Percentiles rank a stretch among this genome's conserved stretches.
Conservation (phyloP, 2,888 invertebrate species). For the Agriopis marginaria region DNA sequence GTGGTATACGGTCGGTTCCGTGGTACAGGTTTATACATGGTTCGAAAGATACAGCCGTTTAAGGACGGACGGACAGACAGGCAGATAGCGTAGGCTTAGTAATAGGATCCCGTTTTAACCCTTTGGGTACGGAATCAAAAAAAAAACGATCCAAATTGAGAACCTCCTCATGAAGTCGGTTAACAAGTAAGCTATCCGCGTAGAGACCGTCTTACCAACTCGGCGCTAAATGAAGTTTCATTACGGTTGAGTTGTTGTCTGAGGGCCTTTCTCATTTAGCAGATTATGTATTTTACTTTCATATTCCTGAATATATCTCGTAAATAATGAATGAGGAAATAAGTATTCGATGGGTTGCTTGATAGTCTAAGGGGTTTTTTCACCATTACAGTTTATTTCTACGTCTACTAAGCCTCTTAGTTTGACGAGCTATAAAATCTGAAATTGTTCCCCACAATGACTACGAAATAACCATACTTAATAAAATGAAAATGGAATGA, state of each 20-base stretch:
- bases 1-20: too few species aligned
- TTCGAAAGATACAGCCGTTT: too few species aligned
- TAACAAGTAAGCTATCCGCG: not conserved
- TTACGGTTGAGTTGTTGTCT: constrained; percentile 4
- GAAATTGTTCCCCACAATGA: constrained; percentile 2
- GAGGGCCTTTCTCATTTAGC: not conserved
- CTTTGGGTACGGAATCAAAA: too few species aligned
- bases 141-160: too few species aligned
- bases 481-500: constrained; percentile 13
- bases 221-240: not conserved
- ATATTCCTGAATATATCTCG: not conserved
- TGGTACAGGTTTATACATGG: too few species aligned
- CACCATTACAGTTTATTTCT: not conserved
- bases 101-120: too few species aligned
- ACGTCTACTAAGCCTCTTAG: not conserved
- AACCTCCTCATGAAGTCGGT: not conserved
- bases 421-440: constrained; percentile 16
- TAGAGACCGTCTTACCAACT: not conserved
- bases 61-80: too few species aligned
- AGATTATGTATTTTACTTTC: not conserved
- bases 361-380: not conserved
- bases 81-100: too few species aligned
- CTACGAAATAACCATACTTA: not conserved
- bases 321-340: too few species aligned
- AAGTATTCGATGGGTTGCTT: not conserved